Conservation (phyloP, 2,797 vertebrate species). For the Lepidocolaptes lacrymiger region DNA sequence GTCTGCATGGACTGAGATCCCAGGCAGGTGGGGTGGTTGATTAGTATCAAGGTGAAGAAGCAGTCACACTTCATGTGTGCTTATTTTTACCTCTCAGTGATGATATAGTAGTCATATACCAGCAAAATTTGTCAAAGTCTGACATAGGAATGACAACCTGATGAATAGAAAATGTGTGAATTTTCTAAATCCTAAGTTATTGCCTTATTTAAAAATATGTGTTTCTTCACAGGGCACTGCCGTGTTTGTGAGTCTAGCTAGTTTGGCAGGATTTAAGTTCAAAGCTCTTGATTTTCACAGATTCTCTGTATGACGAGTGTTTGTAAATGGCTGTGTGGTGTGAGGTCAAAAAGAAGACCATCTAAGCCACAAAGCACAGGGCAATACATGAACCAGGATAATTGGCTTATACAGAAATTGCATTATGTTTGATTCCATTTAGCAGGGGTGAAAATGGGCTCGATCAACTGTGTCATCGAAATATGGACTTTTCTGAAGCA, state of each 20-base stretch:
- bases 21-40: neutral
- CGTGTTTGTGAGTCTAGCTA: neutral
- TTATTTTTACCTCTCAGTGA: constrained; percentile 21
- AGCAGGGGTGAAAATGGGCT: neutral
- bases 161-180: constrained; percentile 28
- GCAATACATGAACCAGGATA: neutral
- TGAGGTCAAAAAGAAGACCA: neutral
- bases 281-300: neutral
- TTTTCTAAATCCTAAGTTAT: neutral
- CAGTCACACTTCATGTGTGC: neutral
- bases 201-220: neutral
- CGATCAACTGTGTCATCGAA: neutral
- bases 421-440: neutral
- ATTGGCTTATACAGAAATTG: neutral
- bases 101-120: neutral
- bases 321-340: neutral
- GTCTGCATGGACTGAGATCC: neutral
- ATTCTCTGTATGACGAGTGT: neutral
- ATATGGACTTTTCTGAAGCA: neutral
- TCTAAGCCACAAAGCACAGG: neutral
- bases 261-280: neutral
- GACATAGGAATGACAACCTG: constrained; percentile 21
- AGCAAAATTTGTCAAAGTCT: neutral
- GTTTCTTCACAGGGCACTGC: neutral
- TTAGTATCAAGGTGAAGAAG: neutral